Percentiles rank a stretch among this genome's conserved stretches.
Conservation (phyloP, 2,888 invertebrate species). For the Orthosia cruda region DNA sequence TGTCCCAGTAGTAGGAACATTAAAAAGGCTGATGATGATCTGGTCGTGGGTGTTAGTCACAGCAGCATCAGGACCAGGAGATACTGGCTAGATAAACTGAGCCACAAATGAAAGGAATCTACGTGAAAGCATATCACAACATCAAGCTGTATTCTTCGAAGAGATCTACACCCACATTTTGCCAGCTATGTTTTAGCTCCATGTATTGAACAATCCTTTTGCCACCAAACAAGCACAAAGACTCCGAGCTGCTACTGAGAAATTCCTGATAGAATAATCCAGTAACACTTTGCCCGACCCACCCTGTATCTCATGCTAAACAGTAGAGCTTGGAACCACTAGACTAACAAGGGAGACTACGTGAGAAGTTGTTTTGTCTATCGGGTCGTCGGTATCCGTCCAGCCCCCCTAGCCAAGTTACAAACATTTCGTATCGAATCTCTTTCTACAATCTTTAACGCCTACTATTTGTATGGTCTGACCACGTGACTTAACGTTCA, state of each 20-base stretch:
- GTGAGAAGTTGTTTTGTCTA: background rate
- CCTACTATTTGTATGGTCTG: no score
- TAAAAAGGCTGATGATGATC: no score
- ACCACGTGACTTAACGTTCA: no score
- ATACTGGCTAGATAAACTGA: background rate
- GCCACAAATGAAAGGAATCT: background rate
- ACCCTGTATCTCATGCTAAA: background rate
- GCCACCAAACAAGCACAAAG: background rate
- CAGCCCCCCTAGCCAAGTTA: no score
- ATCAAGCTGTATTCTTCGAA: no score
- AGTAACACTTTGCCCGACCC: background rate
- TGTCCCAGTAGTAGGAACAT: no score
- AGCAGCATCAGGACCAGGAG: background rate
- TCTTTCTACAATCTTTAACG: no score
- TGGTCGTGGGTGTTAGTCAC: background rate
- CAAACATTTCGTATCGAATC: no score
- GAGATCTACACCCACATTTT: no score
- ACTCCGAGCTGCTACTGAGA: background rate
- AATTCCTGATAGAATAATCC: background rate
- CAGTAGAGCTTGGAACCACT: background rate
- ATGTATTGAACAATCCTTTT: background rate
- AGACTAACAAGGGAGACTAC: background rate
- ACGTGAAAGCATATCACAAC: background rate
- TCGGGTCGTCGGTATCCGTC: background rate
- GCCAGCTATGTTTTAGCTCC: no score